Percentiles rank a stretch among this genome's conserved stretches.
phyloP scores from a whole-genome alignment of 2,797 vertebrate genomes.

The Gymnopithys bicolor region DNA sequence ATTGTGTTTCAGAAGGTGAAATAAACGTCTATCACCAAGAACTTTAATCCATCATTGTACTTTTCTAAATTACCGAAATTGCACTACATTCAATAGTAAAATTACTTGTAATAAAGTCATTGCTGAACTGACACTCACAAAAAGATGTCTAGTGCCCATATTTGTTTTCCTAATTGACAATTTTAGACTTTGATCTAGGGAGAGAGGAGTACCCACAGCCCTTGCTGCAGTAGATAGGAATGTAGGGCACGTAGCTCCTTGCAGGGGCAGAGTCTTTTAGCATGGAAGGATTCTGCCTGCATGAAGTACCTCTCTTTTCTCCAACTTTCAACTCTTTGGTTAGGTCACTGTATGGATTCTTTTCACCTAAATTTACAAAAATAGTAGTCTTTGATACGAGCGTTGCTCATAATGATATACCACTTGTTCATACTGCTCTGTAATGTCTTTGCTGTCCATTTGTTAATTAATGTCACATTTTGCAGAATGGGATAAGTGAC shows the following conservation, averaged over 20 bases:
- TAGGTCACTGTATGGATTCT: neutral
- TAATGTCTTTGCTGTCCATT: neutral
- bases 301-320: neutral
- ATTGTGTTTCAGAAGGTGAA: conserved; percentile 65
- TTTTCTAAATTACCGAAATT: conserved; percentile 61
- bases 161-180: conserved; percentile 51
- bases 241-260: neutral
- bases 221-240: neutral
- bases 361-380: neutral
- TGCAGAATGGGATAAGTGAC: neutral
- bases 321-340: neutral
- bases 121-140: conserved; percentile 32
- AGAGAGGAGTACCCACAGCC: neutral
- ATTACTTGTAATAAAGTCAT: conserved; percentile 58
- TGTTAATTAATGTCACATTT: neutral
- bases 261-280: neutral
- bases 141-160: conserved; percentile 32
- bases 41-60: conserved; percentile 65
- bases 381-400: neutral
- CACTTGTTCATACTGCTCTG: neutral
- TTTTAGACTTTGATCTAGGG: neutral
- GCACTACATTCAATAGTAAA: conserved; percentile 46
- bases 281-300: neutral
- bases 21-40: conserved; percentile 26
- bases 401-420: neutral